phyloP scores from a whole-genome alignment of 2,113 vertebrate genomes.

The Raja brachyura region DNA sequence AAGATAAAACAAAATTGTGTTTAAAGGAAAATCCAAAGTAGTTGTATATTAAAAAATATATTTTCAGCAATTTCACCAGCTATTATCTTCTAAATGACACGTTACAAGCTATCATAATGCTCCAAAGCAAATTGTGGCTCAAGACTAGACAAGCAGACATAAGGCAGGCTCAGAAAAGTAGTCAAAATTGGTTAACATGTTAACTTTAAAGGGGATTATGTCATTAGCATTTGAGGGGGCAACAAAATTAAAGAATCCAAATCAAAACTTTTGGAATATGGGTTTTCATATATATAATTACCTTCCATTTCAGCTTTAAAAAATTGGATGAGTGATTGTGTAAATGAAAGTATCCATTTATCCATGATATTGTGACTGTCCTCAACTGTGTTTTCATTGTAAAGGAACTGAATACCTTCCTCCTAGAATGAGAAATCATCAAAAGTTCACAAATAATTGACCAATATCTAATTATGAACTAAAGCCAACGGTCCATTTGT shows the following conservation, averaged over 20 bases:
- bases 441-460: slow-evolving; percentile 3
- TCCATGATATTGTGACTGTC: slow-evolving; percentile 88
- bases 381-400: slow-evolving; percentile 72
- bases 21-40: background rate
- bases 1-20: slow-evolving; percentile 39
- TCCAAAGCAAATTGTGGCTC: background rate
- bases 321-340: slow-evolving; percentile 88
- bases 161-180: background rate
- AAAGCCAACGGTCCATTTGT: background rate
- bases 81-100: background rate
- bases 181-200: background rate
- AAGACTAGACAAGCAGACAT: background rate
- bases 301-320: slow-evolving; percentile 89
- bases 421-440: slow-evolving; percentile 59
- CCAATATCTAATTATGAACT: background rate
- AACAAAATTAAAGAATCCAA: background rate
- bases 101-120: background rate
- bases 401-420: slow-evolving; percentile 72
- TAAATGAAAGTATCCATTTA: slow-evolving; percentile 93
- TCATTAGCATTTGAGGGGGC: too few species aligned
- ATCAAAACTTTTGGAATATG: background rate
- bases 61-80: background rate
- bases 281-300: slow-evolving; percentile 47
- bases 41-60: background rate
- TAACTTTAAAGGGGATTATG: background rate